These are phyloP conservation scores for Calameuta pallipes DNA, from an alignment of 2,888 invertebrate species.

Conservation along the genomic window DNA sequence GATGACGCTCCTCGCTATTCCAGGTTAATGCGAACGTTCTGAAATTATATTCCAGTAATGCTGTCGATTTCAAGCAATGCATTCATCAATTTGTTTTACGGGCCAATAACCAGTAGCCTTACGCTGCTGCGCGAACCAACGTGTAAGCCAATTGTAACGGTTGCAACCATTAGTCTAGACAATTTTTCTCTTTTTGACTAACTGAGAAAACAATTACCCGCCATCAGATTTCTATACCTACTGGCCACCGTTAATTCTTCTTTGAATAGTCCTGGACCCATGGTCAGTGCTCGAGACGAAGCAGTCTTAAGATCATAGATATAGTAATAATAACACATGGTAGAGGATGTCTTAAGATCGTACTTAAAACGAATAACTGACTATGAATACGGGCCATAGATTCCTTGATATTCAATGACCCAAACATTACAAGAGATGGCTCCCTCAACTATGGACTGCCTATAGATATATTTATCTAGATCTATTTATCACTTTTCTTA, in stretches of 20 bases:
- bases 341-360: too few relatives aligned
- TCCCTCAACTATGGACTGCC: not conserved
- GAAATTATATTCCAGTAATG: constrained; percentile 50
- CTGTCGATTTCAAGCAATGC: constrained; percentile 54
- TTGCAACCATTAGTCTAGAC: constrained; percentile 18
- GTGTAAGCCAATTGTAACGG: constrained; percentile 61
- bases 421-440: not conserved
- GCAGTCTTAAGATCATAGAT: too few relatives aligned
- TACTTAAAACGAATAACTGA: too few relatives aligned
- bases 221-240: not conserved
- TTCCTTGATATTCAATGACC: not conserved
- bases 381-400: not conserved
- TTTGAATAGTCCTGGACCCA: not conserved
- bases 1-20: not conserved
- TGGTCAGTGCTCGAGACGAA: too few relatives aligned
- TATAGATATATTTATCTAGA: not conserved
- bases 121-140: constrained; percentile 46
- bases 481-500: not conserved
- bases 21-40: constrained; percentile 31
- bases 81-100: constrained; percentile 61
- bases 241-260: not conserved
- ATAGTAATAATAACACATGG: too few relatives aligned
- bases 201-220: constrained; percentile 33
- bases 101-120: constrained; percentile 51
- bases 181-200: constrained; percentile 29